phyloP scores from a whole-genome alignment of 2,797 vertebrate species.

The Leptatherina wallacei region DNA sequence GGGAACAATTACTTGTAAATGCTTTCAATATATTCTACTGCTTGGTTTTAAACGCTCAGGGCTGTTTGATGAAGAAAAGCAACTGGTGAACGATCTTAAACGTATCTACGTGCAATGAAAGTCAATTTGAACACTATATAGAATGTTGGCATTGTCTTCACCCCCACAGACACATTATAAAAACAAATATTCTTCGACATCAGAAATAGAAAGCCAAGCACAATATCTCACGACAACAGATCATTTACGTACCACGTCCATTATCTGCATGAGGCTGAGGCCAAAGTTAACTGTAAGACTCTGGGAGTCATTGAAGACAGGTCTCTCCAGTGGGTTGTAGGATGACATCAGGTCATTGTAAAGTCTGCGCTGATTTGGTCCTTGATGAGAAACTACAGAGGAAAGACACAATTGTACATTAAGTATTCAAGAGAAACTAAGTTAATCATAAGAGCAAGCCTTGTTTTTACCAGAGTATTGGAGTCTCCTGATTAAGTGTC shows the following conservation, averaged over 20 bases:
- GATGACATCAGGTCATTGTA: constrained; percentile 70
- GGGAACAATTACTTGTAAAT: background rate
- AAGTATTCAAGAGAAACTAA: background rate
- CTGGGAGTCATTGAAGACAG: constrained; percentile 80
- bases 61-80: background rate
- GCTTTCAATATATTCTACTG: background rate
- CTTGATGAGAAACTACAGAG: constrained; percentile 78
- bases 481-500: background rate
- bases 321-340: constrained; percentile 79
- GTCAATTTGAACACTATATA: background rate
- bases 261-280: constrained; percentile 83
- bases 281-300: constrained; percentile 77
- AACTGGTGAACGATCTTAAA: background rate
- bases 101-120: background rate
- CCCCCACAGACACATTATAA: background rate
- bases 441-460: background rate
- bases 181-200: background rate
- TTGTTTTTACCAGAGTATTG: background rate
- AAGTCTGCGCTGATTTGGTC: constrained; percentile 73
- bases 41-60: background rate
- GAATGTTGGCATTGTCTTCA: background rate
- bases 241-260: constrained; percentile 79
- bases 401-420: constrained; percentile 11
- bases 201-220: background rate
- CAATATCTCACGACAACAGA: background rate